Evolutionary conservation across 1,140 invertebrate genomes (phyloP), one percentile per base, ranked within the genome.

Genomic region (Drosophila watanabei): DNA sequence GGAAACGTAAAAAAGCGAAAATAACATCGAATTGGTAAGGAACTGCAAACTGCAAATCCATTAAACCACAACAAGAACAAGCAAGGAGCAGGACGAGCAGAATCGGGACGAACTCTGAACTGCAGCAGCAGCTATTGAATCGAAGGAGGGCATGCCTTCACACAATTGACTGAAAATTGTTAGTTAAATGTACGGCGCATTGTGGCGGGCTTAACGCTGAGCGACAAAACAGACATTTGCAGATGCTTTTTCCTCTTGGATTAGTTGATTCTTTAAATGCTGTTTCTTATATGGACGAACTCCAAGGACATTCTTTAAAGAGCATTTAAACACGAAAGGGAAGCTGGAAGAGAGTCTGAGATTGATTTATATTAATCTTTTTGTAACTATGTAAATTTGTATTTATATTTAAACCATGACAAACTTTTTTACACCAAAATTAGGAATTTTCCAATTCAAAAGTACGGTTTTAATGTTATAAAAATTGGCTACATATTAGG

Each of bases 1-100:
- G 86, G 80, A 85, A 73, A 52, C 54, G 82, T 75, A 76, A 89
- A 89, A 80, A 82, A 70, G 85, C 85, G 85, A 88, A 79, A 89
- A 89, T 89, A 88, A 88, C 85, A 81, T 89, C 65, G 81, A 81
- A 89, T 81, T 89, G 85, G 83, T 88, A 88, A 88, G 81, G 80
- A 88, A 90, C 86, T 90, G 76, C 79, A 90, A 89, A 89, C 86
- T 90, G 82, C 86, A 89, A 89, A 89, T 89, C 82, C 82, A 89
- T 89, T 89, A 86, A 89, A 85, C 86, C 86, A 86, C 86, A 89
- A 89, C 82, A 90, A 89, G 86, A 75, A 85, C 69, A 90, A 89
- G 86, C 78, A 51, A 51, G 35, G 57, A 41, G 11, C 41, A 49
- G 68, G 69, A 52, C 18, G 35, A 33, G 59, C 32, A 52, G 46